phyloP scores from a whole-genome alignment of 2,797 vertebrate species.

The Florisuga fusca region DNA sequence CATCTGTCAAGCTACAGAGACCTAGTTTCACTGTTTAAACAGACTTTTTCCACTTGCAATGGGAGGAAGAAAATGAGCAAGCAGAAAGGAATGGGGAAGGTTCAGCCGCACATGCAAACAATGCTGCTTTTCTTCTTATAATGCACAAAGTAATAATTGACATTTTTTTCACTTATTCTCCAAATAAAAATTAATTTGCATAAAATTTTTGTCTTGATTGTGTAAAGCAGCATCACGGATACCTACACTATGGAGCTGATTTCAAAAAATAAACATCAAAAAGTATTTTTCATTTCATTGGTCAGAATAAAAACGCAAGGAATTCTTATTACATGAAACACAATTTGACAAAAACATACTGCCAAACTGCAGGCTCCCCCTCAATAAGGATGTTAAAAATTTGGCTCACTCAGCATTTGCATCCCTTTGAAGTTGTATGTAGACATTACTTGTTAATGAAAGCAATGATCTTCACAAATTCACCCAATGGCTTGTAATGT shows the following conservation, averaged over 20 bases:
- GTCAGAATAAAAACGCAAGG: background rate
- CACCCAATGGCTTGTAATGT: background rate
- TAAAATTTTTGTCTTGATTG: background rate
- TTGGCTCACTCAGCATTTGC: background rate
- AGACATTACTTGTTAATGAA: background rate
- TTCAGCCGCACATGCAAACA: constrained; percentile 51
- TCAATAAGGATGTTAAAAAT: background rate
- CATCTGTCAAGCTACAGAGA: constrained; percentile 68
- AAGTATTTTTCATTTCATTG: background rate
- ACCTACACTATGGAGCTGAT: background rate
- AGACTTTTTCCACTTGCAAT: constrained; percentile 66
- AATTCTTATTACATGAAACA: background rate
- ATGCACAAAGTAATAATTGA: constrained; percentile 65
- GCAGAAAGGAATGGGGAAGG: constrained; percentile 76
- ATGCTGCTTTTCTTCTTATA: constrained; percentile 67
- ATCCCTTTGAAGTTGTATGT: background rate
- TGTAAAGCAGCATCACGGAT: background rate
- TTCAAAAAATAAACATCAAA: background rate
- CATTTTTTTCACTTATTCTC: background rate
- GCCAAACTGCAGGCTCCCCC: background rate
- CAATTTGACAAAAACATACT: background rate
- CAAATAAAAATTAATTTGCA: constrained; percentile 36
- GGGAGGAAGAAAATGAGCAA: constrained; percentile 71
- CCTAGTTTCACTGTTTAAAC: constrained; percentile 72
- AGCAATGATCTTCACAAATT: background rate